Base-by-base conservation (phyloP, 2,888 invertebrate species). In the Chesias legatella region DNA sequence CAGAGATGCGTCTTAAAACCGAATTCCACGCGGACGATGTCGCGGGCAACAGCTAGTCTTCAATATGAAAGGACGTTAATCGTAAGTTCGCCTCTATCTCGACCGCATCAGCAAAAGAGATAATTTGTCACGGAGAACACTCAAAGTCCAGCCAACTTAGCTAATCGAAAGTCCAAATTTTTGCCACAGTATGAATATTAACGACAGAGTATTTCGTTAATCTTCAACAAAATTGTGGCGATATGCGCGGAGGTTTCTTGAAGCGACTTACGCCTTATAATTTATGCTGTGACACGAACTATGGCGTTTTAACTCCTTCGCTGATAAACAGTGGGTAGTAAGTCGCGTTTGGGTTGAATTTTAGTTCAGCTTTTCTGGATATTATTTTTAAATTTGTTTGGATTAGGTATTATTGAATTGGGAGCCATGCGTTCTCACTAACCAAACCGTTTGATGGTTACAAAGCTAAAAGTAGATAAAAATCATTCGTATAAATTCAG, bases 301-400 rank as follows among this genome's bases (percentile, higher is more conserved):
- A 84, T 86, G 73, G 82, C 79, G 78, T 86, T 88, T 86, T 86
- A 86, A 86, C 86, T 88, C 85, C 85, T 85, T 85, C 82, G 69
- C 63, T 81, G 81, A 73, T 66, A 68, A 52, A 47, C 38, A 36
- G 9, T 1, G 7, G 1, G 2, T 1, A 34, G 32, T 71, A 83
- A 74, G 55, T 60, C 35, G 1, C 5, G 3, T 26, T 51, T 50
- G 42, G 0, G 2, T 0, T n/a, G n/a, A n/a, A n/a, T n/a, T n/a
- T n/a, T n/a, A n/a, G n/a, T n/a, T n/a, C n/a, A n/a, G n/a, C n/a
- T n/a, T n/a, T n/a, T n/a, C n/a, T n/a, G n/a, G n/a, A n/a, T n/a
- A n/a, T n/a, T n/a, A n/a, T n/a, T n/a, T n/a, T n/a, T n/a, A n/a
- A n/a, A n/a, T n/a, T n/a, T n/a, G n/a, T n/a, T n/a, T n/a, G n/a